Base-by-base conservation (phyloP, 2,888 invertebrate species). In the Polymixis flavicincta region DNA sequence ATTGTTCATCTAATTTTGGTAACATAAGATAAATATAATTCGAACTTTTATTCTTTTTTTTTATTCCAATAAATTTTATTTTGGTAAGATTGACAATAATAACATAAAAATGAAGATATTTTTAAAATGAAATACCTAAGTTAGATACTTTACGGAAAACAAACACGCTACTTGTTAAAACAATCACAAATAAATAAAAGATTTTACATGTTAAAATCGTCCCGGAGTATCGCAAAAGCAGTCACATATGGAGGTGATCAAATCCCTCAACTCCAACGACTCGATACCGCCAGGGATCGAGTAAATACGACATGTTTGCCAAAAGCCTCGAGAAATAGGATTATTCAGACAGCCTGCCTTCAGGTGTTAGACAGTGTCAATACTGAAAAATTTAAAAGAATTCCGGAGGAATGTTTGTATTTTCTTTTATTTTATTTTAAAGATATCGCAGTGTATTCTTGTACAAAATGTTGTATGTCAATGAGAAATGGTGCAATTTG, bases 301-400 rank as follows among this genome's bases (percentile, higher is more conserved):
- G 89, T 84, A 89, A 90, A 90, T 87, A 90, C 84, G 79, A 73
- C 80, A 78, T 90, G 88, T 91, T 89, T 90, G 83, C 85, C 75
- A 82, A 88, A 84, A 89, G 79, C 85, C 85, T 84, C 75, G 80
- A 80, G 83, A 87, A 88, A 90, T 89, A 82, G 84, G 88, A 90
- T 91, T 90, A 90, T 87, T 87, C 84, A 85, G 76, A 74, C 74
- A 80, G 78, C 78, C 85, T 79, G 83, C 86, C 85, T 83, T 78
- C 71, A 85, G 83, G 84, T 84, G 84, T 85, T 81, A 80, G 83
- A 80, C 48, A 71, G 76, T 85, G 81, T 84, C 85, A 84, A 81
- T 81, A 83, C 81, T 84, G 79, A 78, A 86, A 87, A 82, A 81
- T 84, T 76, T 25, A 82, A 85, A 61, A 74, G 67, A 19, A 74